phyloP scores from a whole-genome alignment of 1,140 invertebrate species.

The Pseudomyrmex sp. region DNA sequence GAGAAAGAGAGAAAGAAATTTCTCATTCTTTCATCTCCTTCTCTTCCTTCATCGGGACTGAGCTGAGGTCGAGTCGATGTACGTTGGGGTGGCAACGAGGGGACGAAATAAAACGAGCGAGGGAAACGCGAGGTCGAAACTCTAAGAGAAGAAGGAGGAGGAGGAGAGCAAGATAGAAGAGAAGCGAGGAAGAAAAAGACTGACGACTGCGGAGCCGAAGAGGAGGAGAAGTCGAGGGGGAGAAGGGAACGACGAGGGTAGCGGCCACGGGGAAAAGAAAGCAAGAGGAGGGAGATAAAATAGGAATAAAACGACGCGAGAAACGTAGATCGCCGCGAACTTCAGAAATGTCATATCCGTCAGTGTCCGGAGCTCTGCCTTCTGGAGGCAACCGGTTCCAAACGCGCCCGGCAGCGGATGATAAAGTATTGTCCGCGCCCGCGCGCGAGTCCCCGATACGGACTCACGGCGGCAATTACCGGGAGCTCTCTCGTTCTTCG shows the following conservation, averaged over 20 bases:
- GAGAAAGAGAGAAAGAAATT: slow-evolving; percentile 35
- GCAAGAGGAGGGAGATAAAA: slow-evolving; percentile 50
- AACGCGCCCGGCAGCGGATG: slow-evolving; percentile 20
- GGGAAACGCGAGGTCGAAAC: slow-evolving; percentile 42
- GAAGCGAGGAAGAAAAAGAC: slow-evolving; percentile 47
- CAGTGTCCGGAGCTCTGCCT: slow-evolving; percentile 75
- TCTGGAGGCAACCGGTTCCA: slow-evolving; percentile 69
- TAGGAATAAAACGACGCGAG: slow-evolving; percentile 60
- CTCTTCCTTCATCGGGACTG: background rate
- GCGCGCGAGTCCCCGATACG: slow-evolving; percentile 26
- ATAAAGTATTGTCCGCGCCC: slow-evolving; percentile 36
- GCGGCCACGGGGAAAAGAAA: slow-evolving; percentile 45
- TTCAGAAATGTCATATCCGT: slow-evolving; percentile 82
- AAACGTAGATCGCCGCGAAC: slow-evolving; percentile 74
- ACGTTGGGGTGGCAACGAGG: slow-evolving; percentile 39
- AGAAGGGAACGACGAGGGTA: slow-evolving; percentile 23
- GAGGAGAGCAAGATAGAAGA: slow-evolving; percentile 36
- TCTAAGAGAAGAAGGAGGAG: background rate
- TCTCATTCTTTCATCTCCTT: slow-evolving; percentile 25
- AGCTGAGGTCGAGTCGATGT: slow-evolving; percentile 35
- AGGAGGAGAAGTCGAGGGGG: background rate
- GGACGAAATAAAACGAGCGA: slow-evolving; percentile 60
- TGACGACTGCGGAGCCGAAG: slow-evolving; percentile 46
- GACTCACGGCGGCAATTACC: slow-evolving; percentile 21
- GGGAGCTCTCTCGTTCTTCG: slow-evolving; percentile 26